Conservation (phyloP, 2,888 invertebrate genomes). For the Hesperia comma region DNA sequence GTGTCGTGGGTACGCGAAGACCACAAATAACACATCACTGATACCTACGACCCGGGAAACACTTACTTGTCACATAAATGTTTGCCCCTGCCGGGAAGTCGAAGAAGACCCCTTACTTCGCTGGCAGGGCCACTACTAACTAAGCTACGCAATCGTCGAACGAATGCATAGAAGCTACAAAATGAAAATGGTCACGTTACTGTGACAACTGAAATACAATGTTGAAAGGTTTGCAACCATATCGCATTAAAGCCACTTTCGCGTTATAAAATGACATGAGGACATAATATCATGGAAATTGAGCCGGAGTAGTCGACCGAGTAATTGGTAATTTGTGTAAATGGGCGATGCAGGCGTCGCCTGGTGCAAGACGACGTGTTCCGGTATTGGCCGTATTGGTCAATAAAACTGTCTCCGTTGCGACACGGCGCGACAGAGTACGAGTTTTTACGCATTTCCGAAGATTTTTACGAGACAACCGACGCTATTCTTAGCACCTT, state of each 20-base stretch:
- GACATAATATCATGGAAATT: constrained; percentile 27
- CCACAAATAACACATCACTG: too few species aligned
- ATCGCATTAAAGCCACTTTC: constrained; percentile 10
- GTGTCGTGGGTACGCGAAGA: too few species aligned
- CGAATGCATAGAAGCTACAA: too few species aligned
- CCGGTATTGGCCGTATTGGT: constrained; percentile 59
- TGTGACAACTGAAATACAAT: background rate
- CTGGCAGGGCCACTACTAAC: too few species aligned
- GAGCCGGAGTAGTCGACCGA: constrained; percentile 27
- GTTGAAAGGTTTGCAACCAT: background rate
- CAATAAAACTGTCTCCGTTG: constrained; percentile 70
- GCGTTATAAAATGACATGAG: constrained; percentile 24
- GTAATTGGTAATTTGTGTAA: constrained; percentile 36
- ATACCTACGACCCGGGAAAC: too few species aligned
- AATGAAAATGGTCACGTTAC: too few species aligned
- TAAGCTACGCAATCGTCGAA: too few species aligned
- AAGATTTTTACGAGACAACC: constrained; percentile 57
- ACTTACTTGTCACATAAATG: too few species aligned
- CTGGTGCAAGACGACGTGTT: constrained; percentile 52
- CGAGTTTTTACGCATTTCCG: constrained; percentile 56
- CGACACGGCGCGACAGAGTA: constrained; percentile 61
- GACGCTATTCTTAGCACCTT: constrained; percentile 61
- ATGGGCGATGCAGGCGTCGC: constrained; percentile 19
- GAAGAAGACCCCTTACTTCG: too few species aligned
- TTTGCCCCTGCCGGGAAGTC: too few species aligned